phyloP scores from a whole-genome alignment of 2,797 vertebrate genomes.

The Apogon hyalosoma region DNA sequence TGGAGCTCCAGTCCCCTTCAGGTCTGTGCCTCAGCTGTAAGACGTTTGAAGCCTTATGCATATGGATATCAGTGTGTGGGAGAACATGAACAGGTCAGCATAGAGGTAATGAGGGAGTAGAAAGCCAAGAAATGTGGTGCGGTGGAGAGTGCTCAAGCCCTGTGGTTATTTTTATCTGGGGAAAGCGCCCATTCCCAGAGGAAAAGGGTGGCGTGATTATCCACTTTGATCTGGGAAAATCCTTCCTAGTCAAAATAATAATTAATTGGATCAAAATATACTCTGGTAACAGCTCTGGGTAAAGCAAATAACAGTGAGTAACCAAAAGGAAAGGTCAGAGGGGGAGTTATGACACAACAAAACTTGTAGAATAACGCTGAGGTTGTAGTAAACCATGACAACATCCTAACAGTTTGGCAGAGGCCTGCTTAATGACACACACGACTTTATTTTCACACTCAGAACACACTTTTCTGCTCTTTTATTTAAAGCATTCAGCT shows the following conservation, averaged over 20 bases:
- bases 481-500: neutral
- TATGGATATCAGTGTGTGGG: slow-evolving; percentile 78
- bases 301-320: slow-evolving; percentile 75
- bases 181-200: slow-evolving; percentile 87
- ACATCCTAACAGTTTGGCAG: slow-evolving; percentile 49
- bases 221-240: slow-evolving; percentile 87
- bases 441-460: neutral
- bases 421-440: slow-evolving; percentile 10
- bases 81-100: slow-evolving; percentile 83
- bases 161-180: slow-evolving; percentile 87
- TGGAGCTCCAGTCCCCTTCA: slow-evolving; percentile 24
- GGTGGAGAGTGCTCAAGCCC: slow-evolving; percentile 71
- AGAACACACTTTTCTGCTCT: neutral
- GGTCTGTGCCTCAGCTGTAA: slow-evolving; percentile 43
- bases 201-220: slow-evolving; percentile 87
- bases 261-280: slow-evolving; percentile 88
- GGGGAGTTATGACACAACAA: slow-evolving; percentile 63
- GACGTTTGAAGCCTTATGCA: slow-evolving; percentile 54
- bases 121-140: slow-evolving; percentile 79
- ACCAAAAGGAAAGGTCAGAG: slow-evolving; percentile 60
- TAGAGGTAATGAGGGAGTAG: slow-evolving; percentile 84
- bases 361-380: slow-evolving; percentile 52
- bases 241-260: slow-evolving; percentile 89
- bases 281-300: slow-evolving; percentile 67
- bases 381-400: slow-evolving; percentile 61